Conservation (phyloP, 2,113 vertebrate species). For the Anolis sagrei region DNA sequence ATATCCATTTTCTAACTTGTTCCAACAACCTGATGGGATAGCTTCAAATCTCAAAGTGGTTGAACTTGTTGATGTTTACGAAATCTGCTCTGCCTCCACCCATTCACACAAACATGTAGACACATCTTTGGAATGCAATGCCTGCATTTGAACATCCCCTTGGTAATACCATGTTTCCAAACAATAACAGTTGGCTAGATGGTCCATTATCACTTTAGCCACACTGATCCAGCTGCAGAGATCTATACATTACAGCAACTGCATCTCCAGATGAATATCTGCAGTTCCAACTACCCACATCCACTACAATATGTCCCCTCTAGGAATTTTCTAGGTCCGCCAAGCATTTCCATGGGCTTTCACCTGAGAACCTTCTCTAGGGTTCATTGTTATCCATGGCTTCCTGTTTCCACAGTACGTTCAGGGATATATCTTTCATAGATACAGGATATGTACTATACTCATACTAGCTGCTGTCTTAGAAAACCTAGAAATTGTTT, state of each 20-base stretch:
- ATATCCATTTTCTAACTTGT: slow-evolving; percentile 2
- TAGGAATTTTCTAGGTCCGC: too few species aligned
- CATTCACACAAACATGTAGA: neutral
- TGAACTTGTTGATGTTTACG: neutral
- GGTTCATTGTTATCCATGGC: too few species aligned
- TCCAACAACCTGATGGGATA: slow-evolving; percentile 14
- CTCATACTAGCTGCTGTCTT: neutral
- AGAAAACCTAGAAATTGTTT: neutral
- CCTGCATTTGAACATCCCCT: neutral
- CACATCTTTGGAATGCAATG: neutral
- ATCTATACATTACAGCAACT: neutral
- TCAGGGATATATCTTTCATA: too few species aligned
- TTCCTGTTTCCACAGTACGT: too few species aligned
- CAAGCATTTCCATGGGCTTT: too few species aligned
- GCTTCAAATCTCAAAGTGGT: slow-evolving; percentile 21
- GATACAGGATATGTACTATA: too few species aligned
- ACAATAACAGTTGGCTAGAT: neutral
- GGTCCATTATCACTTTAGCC: neutral
- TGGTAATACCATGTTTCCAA: neutral
- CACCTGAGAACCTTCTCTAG: too few species aligned
- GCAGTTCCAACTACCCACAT: too few species aligned
- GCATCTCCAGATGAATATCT: too few species aligned
- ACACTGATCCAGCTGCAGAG: neutral
- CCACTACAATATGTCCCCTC: too few species aligned
- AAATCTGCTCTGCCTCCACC: neutral